Evolutionary conservation across 2,113 vertebrate species (phyloP).

Genomic region (Hucho hucho): DNA sequence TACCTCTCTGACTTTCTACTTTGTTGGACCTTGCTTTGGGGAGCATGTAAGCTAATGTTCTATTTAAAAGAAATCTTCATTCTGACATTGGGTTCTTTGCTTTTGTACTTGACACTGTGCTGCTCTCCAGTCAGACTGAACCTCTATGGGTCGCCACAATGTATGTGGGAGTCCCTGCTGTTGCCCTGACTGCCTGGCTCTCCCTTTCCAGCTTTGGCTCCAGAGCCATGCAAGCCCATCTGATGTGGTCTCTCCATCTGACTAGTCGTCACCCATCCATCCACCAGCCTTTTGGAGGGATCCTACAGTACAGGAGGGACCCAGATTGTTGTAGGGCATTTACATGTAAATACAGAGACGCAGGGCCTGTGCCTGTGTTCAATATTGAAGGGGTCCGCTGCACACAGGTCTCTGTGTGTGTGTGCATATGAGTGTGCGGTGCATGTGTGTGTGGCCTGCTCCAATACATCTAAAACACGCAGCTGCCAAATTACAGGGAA

Average conservation of each 20-base stretch:
- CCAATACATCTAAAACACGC: conserved; percentile 70
- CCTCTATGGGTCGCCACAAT: conserved; percentile 60
- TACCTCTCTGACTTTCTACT: neutral
- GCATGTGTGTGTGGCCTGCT: conserved; percentile 55
- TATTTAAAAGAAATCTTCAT: too few species aligned
- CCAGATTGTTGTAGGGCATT: conserved; percentile 82
- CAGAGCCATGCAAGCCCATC: conserved; percentile 66
- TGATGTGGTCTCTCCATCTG: conserved; percentile 74
- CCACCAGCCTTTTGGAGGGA: conserved; percentile 64
- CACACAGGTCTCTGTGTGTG: conserved; percentile 65
- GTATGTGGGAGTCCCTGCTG: conserved; percentile 76
- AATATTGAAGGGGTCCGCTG: conserved; percentile 78
- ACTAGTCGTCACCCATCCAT: conserved; percentile 56
- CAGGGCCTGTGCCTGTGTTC: conserved; percentile 68
- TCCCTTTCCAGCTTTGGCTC: conserved; percentile 62
- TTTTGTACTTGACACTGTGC: neutral
- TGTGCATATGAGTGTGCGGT: conserved; percentile 43
- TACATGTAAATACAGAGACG: conserved; percentile 80
- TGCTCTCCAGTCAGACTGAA: neutral
- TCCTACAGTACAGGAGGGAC: conserved; percentile 57
- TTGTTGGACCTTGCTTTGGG: too few species aligned
- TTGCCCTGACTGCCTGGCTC: conserved; percentile 69
- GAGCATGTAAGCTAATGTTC: too few species aligned
- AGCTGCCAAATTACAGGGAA: conserved; percentile 74
- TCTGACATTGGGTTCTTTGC: too few species aligned